Percentiles rank a stretch among this genome's conserved stretches.
phyloP scores from a whole-genome alignment of 53 echinoderm and acorn worm genomes.

The Antedon mediterranea region DNA sequence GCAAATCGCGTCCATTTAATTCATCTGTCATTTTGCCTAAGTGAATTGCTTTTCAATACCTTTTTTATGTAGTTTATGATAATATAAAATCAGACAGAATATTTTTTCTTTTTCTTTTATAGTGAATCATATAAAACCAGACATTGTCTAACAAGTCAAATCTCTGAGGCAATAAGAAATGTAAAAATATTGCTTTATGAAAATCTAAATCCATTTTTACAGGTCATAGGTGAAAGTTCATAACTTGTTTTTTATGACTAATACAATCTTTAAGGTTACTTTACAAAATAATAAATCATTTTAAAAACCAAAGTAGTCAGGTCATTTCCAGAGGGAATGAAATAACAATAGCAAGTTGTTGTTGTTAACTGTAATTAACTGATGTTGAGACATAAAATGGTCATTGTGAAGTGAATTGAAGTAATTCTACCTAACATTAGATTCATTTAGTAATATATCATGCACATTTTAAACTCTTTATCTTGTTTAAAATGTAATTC shows the following conservation, averaged over 20 bases:
- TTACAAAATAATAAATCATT: background rate
- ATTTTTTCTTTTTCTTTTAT: background rate
- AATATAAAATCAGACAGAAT: no score
- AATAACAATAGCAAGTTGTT: background rate
- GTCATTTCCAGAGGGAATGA: background rate
- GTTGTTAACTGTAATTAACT: background rate
- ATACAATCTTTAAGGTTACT: background rate
- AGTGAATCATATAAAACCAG: background rate
- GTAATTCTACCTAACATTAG: background rate
- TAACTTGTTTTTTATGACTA: background rate
- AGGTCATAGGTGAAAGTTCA: background rate
- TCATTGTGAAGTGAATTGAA: background rate
- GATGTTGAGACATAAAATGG: background rate
- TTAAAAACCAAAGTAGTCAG: background rate
- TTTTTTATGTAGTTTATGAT: no score
- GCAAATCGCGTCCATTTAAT: no score
- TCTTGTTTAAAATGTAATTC: no score
- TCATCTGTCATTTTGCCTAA: no score
- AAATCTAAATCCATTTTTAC: background rate
- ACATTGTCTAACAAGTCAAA: background rate
- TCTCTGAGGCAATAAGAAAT: background rate
- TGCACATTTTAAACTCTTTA: no score
- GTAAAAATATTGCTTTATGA: background rate
- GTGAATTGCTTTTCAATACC: no score
- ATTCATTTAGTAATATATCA: no score